Percentiles rank a stretch among this genome's conserved stretches.
Conservation (phyloP, 2,797 vertebrate species). For the Chelidonichthys spinosus region DNA sequence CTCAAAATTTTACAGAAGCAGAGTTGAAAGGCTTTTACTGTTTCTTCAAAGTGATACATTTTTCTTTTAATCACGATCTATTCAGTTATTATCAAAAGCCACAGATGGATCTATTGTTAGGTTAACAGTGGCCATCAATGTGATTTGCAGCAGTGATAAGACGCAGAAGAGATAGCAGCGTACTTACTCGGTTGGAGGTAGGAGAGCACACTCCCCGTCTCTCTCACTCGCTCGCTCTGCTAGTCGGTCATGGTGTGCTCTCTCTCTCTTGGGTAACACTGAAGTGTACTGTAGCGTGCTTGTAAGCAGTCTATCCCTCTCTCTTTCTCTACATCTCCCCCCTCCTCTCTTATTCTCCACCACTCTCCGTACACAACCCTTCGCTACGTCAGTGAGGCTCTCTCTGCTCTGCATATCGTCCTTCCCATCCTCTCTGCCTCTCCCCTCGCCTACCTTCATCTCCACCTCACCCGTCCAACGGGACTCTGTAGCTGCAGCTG, state of each 20-base stretch:
- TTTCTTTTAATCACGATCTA: background rate
- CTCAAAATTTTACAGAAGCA: slow-evolving; percentile 22
- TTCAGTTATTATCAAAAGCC: background rate
- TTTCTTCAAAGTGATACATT: slow-evolving; percentile 14
- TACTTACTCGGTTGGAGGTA: slow-evolving; percentile 86
- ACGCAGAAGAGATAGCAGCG: slow-evolving; percentile 56
- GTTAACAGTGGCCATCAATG: slow-evolving; percentile 14
- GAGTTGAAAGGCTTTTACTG: slow-evolving; percentile 14
- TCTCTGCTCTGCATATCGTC: slow-evolving; percentile 71
- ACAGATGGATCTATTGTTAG: background rate
- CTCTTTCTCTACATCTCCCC: slow-evolving; percentile 54
- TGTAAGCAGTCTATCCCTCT: slow-evolving; percentile 75
- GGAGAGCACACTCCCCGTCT: slow-evolving; percentile 78
- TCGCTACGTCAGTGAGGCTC: slow-evolving; percentile 79
- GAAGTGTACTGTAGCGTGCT: slow-evolving; percentile 83
- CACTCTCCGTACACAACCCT: slow-evolving; percentile 74
- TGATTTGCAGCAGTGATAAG: slow-evolving; percentile 42
- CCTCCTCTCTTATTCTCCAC: slow-evolving; percentile 62
- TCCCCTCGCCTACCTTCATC: slow-evolving; percentile 52
- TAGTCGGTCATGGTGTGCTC: slow-evolving; percentile 84
- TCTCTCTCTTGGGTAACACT: slow-evolving; percentile 84
- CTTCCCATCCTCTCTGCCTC: slow-evolving; percentile 66
- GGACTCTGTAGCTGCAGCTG: slow-evolving; percentile 30
- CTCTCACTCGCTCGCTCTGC: slow-evolving; percentile 66
- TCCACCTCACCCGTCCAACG: slow-evolving; percentile 50